These are phyloP conservation scores for Brachionus rotundiformis DNA, from an alignment of 1,140 invertebrate genomes.

Conservation along the genomic window DNA sequence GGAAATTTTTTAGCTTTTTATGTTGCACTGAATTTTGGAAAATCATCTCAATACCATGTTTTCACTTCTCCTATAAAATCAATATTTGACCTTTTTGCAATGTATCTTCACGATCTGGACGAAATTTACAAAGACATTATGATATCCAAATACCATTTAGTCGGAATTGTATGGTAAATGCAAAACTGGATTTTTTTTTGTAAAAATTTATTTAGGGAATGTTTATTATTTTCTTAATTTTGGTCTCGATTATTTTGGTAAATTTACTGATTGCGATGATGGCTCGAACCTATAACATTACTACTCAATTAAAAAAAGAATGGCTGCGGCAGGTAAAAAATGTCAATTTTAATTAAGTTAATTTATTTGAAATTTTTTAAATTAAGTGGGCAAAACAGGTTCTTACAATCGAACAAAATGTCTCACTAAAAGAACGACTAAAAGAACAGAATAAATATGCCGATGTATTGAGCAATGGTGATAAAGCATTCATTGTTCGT, in stretches of 20 bases:
- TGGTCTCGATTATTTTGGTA: slow-evolving; percentile 88
- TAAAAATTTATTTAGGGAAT: slow-evolving; percentile 79
- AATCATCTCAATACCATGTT: not conserved
- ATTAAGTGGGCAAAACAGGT: slow-evolving; percentile 88
- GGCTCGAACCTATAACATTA: slow-evolving; percentile 94
- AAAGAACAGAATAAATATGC: slow-evolving; percentile 85
- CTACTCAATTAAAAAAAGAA: slow-evolving; percentile 92
- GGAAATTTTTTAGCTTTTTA: slow-evolving; percentile 9
- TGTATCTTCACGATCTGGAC: not conserved
- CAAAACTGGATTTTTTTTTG: slow-evolving; percentile 53
- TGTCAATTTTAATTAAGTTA: not conserved
- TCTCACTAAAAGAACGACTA: slow-evolving; percentile 79
- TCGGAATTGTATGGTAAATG: not conserved
- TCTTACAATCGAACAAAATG: slow-evolving; percentile 89
- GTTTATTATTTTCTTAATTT: slow-evolving; percentile 94
- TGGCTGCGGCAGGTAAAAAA: slow-evolving; percentile 80
- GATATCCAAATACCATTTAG: not conserved
- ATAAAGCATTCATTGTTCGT: slow-evolving; percentile 19
- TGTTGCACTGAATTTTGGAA: slow-evolving; percentile 11
- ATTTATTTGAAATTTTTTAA: not conserved
- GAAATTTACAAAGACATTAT: slow-evolving; percentile 4
- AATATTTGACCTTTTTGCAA: slow-evolving; percentile 22
- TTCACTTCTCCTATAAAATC: slow-evolving; percentile 22
- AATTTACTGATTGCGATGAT: slow-evolving; percentile 99
- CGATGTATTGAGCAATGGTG: slow-evolving; percentile 68